phyloP scores from a whole-genome alignment of 2,113 vertebrate species.

The Montifringilla adamsi region DNA sequence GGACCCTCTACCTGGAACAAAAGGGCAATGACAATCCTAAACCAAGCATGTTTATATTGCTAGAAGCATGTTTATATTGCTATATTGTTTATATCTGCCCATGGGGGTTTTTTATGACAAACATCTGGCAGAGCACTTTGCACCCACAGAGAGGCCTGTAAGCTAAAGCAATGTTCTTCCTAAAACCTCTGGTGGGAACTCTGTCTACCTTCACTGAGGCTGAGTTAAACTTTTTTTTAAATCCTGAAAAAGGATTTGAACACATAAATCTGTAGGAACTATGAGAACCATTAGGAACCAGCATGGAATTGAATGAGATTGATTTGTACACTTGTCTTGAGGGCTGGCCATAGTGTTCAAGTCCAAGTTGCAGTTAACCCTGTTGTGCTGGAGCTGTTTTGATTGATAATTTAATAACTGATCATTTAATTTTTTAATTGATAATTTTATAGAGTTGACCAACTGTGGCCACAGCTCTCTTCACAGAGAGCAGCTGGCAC shows the following conservation, averaged over 20 bases:
- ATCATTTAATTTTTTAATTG: neutral
- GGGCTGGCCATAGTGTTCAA: neutral
- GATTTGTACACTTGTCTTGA: accelerated
- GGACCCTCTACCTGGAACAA: neutral
- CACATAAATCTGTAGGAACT: neutral
- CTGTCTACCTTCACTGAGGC: neutral
- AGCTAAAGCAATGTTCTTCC: neutral
- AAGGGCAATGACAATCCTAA: neutral
- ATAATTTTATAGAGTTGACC: neutral
- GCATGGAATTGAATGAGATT: neutral
- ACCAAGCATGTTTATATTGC: neutral
- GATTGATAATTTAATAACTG: neutral
- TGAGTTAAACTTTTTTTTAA: neutral
- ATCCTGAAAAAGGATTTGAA: neutral
- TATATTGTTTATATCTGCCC: no score
- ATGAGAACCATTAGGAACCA: neutral
- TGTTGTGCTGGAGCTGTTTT: neutral
- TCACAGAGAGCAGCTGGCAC: no score
- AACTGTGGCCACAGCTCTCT: neutral
- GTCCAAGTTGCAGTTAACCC: neutral
- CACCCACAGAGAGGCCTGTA: neutral
- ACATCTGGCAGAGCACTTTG: neutral
- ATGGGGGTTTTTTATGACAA: neutral
- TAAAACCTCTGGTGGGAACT: neutral
- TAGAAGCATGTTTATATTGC: neutral